Base-by-base conservation (phyloP, 2,113 vertebrate species). In the Callorhinus ursinus region DNA sequence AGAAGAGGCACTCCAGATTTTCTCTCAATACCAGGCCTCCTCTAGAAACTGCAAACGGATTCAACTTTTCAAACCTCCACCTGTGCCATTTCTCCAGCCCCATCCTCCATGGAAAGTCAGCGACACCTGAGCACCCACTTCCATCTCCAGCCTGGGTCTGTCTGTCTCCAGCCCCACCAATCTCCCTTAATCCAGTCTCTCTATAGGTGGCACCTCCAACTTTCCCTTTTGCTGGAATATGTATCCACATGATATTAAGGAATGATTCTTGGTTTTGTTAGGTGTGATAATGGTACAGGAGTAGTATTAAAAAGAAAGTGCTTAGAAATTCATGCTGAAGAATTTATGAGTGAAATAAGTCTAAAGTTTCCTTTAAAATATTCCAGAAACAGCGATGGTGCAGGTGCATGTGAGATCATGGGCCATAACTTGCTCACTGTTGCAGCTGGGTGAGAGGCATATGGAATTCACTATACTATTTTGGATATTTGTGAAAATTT, bases 11-110 rank as follows among this genome's bases (percentile, higher is more conserved):
- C 36, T 21, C 39, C n/a, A 7, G 46, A 24, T 63, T 72, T 81
- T 87, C 84, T 88, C 90, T 94, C 82, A 86, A 89, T 94, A 31
- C 31, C 69, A 61, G 88, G 31, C 81, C 95, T 95, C 46, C 76
- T 87, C 49, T 12, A 82, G 85, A 81, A 85, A 53, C 51, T 21
- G 55, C 88, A 76, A 57, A 88, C 59, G 96, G 74, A 92, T 42
- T n/a, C 18, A 81, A 53, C 26, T 96, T 88, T 84, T 84, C 51
- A 46, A 71, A 63, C 59, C 63, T 89, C 69, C 69, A n/a, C 39
- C 76, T 77, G 61, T 90, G 88, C 72, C 33, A 33, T 18, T 77
- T 59, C 51, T 61, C 69, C 36, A 59, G 88, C 28, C 69, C 28
- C 51, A 51, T 1, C 36, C 36, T 46, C 61, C 65, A 12, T 0